Evolutionary conservation across 2,797 vertebrate genomes (phyloP), one percentile per base, ranked within the genome.

Genomic region (Lutjanus campechanus): DNA sequence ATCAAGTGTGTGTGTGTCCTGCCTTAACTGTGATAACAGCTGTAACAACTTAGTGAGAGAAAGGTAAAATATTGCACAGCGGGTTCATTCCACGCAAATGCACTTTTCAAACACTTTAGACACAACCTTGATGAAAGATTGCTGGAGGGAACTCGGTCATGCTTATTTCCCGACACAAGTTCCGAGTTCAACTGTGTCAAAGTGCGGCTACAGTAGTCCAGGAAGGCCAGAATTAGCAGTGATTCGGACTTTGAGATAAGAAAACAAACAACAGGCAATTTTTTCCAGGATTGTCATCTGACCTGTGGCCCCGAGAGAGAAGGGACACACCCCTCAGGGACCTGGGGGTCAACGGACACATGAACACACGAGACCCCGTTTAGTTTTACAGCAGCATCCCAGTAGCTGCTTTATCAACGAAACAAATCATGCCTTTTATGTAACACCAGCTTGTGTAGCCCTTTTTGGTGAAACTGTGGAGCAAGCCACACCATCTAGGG

Each of bases 181-280:
- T 36, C 41, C 8, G 19, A 62, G 72, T 56, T 74, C 61, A 67
- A 60, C 46, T 22, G 25, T 59, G 80, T 77, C 81, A 86, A 22
- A 89, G 86, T 67, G 79, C 81, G 82, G 79, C 81, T 75, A 61
- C 53, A 51, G 79, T 20, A 19, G 56, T 25, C 84, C 91, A 92
- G 93, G 93, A 95, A 93, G 72, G 29, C 22, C 77, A 77, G 74
- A 91, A 92, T 92, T 93, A 93, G 81, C 86, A 69, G 12, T 19
- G 77, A 89, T 92, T 91, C 83, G 11, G 82, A 70, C 80, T 76
- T 22, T 68, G 50, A 70, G 84, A 92, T 93, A 92, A 88, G 83
- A 89, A 90, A 92, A 92, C 85, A 93, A 93, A 92, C 88, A 91
- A 11, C 41, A 60, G 13, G 12, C 51, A 58, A 7, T 16, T 59